Base-by-base conservation (phyloP, 2,888 invertebrate species). In the Callosobruchus maculatus region DNA sequence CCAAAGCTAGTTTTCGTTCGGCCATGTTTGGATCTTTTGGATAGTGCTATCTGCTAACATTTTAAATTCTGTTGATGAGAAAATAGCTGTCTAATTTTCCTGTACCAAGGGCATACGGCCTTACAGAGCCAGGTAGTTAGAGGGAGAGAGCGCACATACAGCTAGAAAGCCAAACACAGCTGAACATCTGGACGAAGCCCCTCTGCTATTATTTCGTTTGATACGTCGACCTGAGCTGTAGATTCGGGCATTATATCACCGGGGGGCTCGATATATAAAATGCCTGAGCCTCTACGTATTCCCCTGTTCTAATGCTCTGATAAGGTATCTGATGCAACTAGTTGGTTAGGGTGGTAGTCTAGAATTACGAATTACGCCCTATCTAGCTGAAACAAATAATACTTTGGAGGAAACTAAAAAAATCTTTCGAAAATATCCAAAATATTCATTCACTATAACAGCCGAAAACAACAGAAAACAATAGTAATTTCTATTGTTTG, bases 111-210 rank as follows among this genome's bases (percentile, higher is more conserved):
- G 49, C 13, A 49, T 49, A 13, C 49, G 9, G 49, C 13, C 13
- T 18, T n/a, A n/a, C n/a, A 30, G 21, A 69, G 69, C 67, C 72
- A 74, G 75, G 72, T 72, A 75, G 71, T 21, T 68, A 73, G 49
- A 49, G 49, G 49, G 49, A 49, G 49, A 49, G n/a, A n/a, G n/a
- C 70, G 67, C 73, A 76, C 77, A 77, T 76, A 74, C 75, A 74
- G 67, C 67, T 68, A 68, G 67, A 72, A 76, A 70, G 22, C 22
- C 70, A 68, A 68, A 21, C 69, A 49, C 49, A 81, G 83, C 77
- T 79, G 83, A 83, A 84, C 85, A 85, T 84, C 85, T 85, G 85
- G 84, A 81, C 49, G 74, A 72, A 76, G 76, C 76, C 77, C 80
- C 80, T 76, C 76, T 73, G 74, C 75, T 68, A 74, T 77, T 77